These are phyloP conservation scores for Orientallactaga sibirica DNA, from an alignment of 2,797 vertebrate species.

Conservation along the genomic window DNA sequence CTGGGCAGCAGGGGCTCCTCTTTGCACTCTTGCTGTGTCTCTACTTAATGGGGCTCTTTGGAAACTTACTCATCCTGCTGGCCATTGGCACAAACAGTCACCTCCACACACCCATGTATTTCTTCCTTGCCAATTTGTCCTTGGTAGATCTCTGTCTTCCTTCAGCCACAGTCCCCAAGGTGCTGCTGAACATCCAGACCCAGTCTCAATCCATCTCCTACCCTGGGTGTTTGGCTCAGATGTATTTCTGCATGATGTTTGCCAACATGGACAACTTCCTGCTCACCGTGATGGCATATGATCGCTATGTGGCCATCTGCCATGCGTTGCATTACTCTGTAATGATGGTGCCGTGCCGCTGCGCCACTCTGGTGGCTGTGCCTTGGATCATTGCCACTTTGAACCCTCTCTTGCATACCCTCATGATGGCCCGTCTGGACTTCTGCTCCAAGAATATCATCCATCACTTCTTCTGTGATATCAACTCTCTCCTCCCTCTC, in stretches of 20 bases:
- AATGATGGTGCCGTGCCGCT: constrained; percentile 59
- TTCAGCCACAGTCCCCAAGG: constrained; percentile 72
- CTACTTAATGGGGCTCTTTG: constrained; percentile 63
- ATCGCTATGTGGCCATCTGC: constrained; percentile 75
- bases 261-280: constrained; percentile 78
- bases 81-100: constrained; percentile 36
- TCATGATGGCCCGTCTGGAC: constrained; percentile 53
- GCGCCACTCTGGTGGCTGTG: constrained; percentile 55
- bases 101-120: constrained; percentile 74
- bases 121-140: constrained; percentile 75
- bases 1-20: background rate
- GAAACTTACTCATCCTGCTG: constrained; percentile 72
- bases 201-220: constrained; percentile 70
- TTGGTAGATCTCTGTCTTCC: constrained; percentile 73
- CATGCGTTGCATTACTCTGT: constrained; percentile 66
- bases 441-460: constrained; percentile 75
- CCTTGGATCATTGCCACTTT: constrained; percentile 65
- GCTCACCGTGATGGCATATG: constrained; percentile 76
- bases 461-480: constrained; percentile 77
- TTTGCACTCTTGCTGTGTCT: constrained; percentile 67
- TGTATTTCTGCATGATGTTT: constrained; percentile 80
- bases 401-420: constrained; percentile 75
- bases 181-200: constrained; percentile 67
- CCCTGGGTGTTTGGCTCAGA: constrained; percentile 66
- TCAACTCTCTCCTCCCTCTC: constrained; percentile 74